Base-by-base conservation (phyloP, 2,797 vertebrate genomes). In the Acanthurus leucopareius region DNA sequence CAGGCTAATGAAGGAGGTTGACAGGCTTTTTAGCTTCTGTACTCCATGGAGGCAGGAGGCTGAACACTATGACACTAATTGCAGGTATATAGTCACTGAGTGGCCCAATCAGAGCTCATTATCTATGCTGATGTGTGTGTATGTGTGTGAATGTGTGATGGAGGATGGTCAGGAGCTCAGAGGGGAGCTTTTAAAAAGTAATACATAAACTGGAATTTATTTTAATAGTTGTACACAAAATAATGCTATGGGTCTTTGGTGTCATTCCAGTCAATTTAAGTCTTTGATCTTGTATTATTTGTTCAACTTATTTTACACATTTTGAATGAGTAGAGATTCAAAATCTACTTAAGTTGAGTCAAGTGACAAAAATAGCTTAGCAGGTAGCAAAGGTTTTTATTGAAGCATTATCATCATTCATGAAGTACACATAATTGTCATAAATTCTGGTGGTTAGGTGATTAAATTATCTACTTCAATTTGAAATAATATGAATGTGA, bases 21-120 rank as follows among this genome's bases (percentile, higher is more conserved):
- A 83, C 85, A 82, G 73, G 76, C 59, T 71, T 78, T 86, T 85
- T 85, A 82, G 69, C 83, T 85, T 48, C 73, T 79, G 76, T 56
- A 82, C 74, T 79, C 74, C 28, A 25, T 63, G 77, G 77, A 82
- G 72, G 68, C 69, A 63, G 65, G 51, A 80, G 59, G 83, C 60
- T 71, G 81, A 71, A 79, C 57, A 56, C 73, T 45, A 64, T 83
- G 86, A 87, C 85, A 83, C 71, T 90, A 85, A 90, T 88, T 88
- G 81, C 77, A 82, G 79, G 79, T 86, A 80, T 79, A 86, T 69
- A 69, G 82, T 82, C 69, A 78, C 76, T 91, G 82, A 87, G 62
- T 87, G 75, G 70, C 75, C 84, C 84, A 87, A 86, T 91, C 86
- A 83, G 44, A 77, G 62, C 80, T 75, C 53, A 89, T 89, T 86